A percentile compares a stretch with the other conserved stretches of the same genome.
Conservation (phyloP, 2,113 vertebrate species). For the Sula dactylatra region DNA sequence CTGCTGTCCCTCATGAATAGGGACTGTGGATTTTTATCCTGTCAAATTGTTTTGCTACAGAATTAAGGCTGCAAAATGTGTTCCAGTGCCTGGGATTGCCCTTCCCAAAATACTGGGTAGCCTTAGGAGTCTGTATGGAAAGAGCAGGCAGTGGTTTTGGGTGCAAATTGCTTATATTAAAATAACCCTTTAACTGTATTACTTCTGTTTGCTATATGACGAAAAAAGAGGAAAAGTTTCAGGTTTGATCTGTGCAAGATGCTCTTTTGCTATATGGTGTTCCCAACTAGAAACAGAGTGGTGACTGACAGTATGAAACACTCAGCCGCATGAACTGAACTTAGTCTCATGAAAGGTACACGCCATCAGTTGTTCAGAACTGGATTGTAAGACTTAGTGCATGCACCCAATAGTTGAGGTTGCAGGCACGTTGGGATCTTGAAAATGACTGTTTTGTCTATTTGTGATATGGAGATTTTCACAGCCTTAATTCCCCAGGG, state of each 20-base stretch:
- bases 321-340: accelerated
- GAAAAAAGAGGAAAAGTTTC: neutral
- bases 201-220: neutral
- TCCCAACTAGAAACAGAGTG: neutral
- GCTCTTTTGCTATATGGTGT: neutral
- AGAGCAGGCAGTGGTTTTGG: neutral
- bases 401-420: no score
- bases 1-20: neutral
- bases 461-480: neutral
- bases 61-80: neutral
- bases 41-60: neutral
- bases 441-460: accelerated
- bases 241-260: neutral
- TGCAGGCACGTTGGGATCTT: neutral
- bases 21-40: neutral
- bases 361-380: neutral
- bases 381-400: neutral
- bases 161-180: neutral
- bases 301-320: neutral
- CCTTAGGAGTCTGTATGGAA: neutral
- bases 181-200: neutral
- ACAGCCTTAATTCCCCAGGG: neutral
- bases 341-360: neutral
- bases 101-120: neutral
- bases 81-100: neutral